A percentile compares a stretch with the other conserved stretches of the same genome.
Conservation (phyloP, 2,888 invertebrate genomes). For the Agrochola macilenta region DNA sequence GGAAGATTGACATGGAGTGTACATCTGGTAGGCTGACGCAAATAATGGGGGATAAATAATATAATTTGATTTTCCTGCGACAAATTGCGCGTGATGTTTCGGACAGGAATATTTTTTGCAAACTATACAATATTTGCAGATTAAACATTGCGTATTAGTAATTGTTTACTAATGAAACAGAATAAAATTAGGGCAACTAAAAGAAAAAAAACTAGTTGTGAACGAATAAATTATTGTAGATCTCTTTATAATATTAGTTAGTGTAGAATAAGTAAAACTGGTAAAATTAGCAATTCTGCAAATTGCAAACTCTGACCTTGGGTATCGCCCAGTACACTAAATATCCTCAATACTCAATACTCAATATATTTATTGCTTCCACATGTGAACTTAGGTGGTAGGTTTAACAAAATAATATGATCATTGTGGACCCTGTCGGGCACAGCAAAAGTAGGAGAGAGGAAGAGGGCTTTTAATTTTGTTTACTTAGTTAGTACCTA, state of each 20-base stretch:
- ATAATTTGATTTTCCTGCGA: slow-evolving; percentile 88
- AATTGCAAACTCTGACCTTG: neutral
- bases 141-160: slow-evolving; percentile 39
- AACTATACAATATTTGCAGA: slow-evolving; percentile 36
- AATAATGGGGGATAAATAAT: slow-evolving; percentile 89
- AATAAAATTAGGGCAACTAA: neutral
- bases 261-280: neutral
- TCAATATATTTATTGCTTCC: too few species aligned
- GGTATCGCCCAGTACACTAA: neutral
- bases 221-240: neutral
- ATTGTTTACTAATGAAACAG: neutral
- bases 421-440: too few species aligned
- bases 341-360: too few species aligned
- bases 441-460: too few species aligned
- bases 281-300: neutral
- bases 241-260: too few species aligned
- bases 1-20: slow-evolving; percentile 89
- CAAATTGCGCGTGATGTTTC: slow-evolving; percentile 84
- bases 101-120: slow-evolving; percentile 67
- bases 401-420: too few species aligned
- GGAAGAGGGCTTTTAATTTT: too few species aligned
- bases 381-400: too few species aligned
- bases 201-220: neutral
- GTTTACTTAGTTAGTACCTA: too few species aligned
- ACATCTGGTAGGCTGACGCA: slow-evolving; percentile 89